phyloP scores from a whole-genome alignment of 2,888 invertebrate species.

The Parnassius glacialis region DNA sequence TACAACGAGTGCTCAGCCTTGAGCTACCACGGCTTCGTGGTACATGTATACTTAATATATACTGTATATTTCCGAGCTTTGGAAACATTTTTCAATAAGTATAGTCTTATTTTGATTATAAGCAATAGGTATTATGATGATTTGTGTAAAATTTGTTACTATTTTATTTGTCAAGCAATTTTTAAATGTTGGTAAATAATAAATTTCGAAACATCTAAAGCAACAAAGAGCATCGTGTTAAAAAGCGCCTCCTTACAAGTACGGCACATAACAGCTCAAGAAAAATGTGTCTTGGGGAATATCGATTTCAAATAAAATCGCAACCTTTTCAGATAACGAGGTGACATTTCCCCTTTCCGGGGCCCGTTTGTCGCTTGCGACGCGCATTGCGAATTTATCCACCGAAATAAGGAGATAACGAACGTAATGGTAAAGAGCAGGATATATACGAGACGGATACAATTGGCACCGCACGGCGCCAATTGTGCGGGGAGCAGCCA shows the following conservation, averaged over 20 bases:
- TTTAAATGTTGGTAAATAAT: too few species aligned
- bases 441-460: constrained; percentile 47
- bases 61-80: too few species aligned
- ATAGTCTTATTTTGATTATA: too few species aligned
- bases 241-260: constrained; percentile 30
- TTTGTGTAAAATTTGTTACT: too few species aligned
- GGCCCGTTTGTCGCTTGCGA: constrained; percentile 63
- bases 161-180: too few species aligned
- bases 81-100: too few species aligned
- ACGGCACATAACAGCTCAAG: constrained; percentile 40
- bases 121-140: too few species aligned
- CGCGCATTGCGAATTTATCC: constrained; percentile 75
- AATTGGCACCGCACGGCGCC: constrained; percentile 46
- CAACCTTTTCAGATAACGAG: constrained; percentile 81
- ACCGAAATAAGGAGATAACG: constrained; percentile 79
- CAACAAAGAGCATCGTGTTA: constrained; percentile 35
- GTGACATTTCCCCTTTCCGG: constrained; percentile 76
- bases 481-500: constrained; percentile 34
- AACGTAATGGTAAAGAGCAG: constrained; percentile 64
- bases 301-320: constrained; percentile 82
- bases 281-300: constrained; percentile 66
- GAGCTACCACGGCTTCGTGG: too few species aligned
- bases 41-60: too few species aligned
- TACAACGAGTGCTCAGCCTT: too few species aligned
- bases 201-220: constrained; percentile 15